Evolutionary conservation across 1,140 invertebrate species (phyloP), one percentile per base, ranked within the genome.

Genomic region (Aporrectodea caliginosa): DNA sequence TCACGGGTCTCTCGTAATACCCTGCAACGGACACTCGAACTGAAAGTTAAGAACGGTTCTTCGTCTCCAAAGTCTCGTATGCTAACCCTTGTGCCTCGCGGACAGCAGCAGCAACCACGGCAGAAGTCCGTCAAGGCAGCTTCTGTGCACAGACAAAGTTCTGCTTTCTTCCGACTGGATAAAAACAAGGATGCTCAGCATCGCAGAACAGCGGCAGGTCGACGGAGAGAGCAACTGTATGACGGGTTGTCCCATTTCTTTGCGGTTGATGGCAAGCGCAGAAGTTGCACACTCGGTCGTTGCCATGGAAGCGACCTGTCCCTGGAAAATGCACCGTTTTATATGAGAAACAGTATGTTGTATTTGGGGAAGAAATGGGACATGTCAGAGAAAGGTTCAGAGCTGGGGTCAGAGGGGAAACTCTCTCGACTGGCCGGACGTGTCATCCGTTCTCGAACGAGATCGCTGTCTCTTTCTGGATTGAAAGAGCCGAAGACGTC

Each of bases 21-120:
- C 27, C 22, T 76, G 22, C 75, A 76, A 32, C 75, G 31, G 35
- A 90, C 90, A 35, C 89, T 90, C 16, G 90, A 93, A 6, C 88
- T 96, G 34, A 90, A 92, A 78, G 84, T 22, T 58, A 58, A 58
- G 22, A 58, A 58, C n/a, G 68, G 32, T 43, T 35, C 27, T 72
- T 79, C 68, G 82, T 81, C 29, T 77, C 76, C 35, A 80, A 81
- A 31, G 73, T 35, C 34, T 72, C 77, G 12, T 30, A 81, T 16
- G 82, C 82, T 68, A 70, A 16, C 32, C 78, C 81, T 12, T 79
- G 78, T 0, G 78, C 29, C 70, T 70, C 80, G 32, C 70, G 73
- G 16, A 74, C 73, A 1, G 70, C 69, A 78, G 79, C 77, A 43
- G 22, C 73, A 27, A 35, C 33, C 32, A 33, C 30, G 0, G 27